Evolutionary conservation across 1,140 invertebrate species (phyloP).

Genomic region (silkworm (Bombyx mori)): ASM3026992v2 NC_085133.1:9547001-9547500

Average conservation of each 20-base stretch:
- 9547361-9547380: slow-evolving; percentile 24
- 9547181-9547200: too few relatives aligned
- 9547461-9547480: not conserved
- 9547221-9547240: too few relatives aligned
- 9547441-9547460: not conserved
- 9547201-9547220: too few relatives aligned
- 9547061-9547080: not conserved
- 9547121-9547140: not conserved
- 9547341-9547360: slow-evolving; percentile 15
- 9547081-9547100: not conserved
- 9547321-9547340: not conserved
- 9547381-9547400: slow-evolving; percentile 21
- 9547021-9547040: too few relatives aligned
- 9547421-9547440: slow-evolving; percentile 3
- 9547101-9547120: not conserved
- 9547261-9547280: too few relatives aligned
- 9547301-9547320: not conserved
- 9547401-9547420: slow-evolving; percentile 6
- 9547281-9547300: too few relatives aligned
- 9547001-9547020: too few relatives aligned
- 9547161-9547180: not conserved
- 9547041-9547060: not conserved
- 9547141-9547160: not conserved
- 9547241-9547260: too few relatives aligned
- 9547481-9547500: not conserved